These are phyloP conservation scores for Tetranychus urticae DNA, from an alignment of 1,140 invertebrate species.

Conservation along the genomic window DNA sequence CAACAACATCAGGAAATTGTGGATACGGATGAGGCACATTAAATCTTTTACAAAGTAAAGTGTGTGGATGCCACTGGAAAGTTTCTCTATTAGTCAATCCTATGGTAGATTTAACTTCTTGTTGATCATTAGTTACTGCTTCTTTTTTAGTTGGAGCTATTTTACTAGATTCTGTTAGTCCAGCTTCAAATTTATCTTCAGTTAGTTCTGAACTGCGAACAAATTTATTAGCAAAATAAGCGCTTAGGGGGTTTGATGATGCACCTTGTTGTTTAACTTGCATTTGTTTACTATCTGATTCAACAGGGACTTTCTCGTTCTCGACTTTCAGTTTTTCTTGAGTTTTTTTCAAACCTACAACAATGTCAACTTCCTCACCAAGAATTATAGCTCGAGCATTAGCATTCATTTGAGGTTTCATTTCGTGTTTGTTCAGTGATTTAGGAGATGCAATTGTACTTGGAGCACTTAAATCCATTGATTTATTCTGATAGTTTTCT, in stretches of 20 bases:
- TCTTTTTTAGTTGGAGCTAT: not conserved
- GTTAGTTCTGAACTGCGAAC: not conserved
- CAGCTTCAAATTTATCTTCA: constrained; percentile 2
- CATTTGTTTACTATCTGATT: not conserved
- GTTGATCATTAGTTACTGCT: not conserved
- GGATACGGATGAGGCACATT: constrained; percentile 72
- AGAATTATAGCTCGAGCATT: constrained; percentile 7
- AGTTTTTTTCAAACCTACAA: not conserved
- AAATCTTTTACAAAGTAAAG: constrained; percentile 68
- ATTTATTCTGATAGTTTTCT: constrained; percentile 32
- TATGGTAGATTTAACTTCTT: not conserved
- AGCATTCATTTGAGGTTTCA: constrained; percentile 1
- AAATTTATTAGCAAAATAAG: constrained; percentile 8
- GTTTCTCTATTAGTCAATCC: constrained; percentile 10
- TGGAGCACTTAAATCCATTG: not conserved
- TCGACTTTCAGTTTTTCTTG: not conserved
- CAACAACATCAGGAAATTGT: constrained; percentile 8
- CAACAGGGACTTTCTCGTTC: not conserved
- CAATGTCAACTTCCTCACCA: constrained; percentile 4
- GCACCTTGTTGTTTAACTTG: not conserved
- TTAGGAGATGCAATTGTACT: no score
- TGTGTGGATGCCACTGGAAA: constrained; percentile 55
- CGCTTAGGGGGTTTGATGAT: constrained; percentile 3
- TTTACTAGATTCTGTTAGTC: constrained; percentile 1
- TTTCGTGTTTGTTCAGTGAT: no score